Evolutionary conservation across 2,888 invertebrate species (phyloP), one percentile per base, ranked within the genome.

Genomic region (Imbricaverruca yamaguchii): DNA sequence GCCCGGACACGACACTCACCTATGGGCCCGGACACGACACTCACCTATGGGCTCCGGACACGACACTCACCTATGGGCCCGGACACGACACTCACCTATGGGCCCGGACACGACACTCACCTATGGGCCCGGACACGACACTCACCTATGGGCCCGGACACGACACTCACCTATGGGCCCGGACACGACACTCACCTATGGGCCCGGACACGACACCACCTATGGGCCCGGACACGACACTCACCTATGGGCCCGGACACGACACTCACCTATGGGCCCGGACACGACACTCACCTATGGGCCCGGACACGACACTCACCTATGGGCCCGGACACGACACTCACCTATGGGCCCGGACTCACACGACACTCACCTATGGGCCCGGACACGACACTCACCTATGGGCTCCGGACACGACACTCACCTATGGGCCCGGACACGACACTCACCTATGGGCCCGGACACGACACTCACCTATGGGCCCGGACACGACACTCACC

Each of bases 271-370:
- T 87, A 96, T 92, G 69, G 95, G 39, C 39, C 39, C 39, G 39
- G 39, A 39, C 39, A 39, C 39, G 59, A 59, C 83, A 87, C 89
- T 89, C 87, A 94, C 96, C 96, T 87, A 96, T 92, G 69, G 95
- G 39, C 39, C 39, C 39, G 39, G 39, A 39, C 39, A 39, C 39
- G 59, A 59, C 83, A 87, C 89, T 89, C 87, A 94, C 96, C 96
- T 87, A 96, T 92, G 69, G 95, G 39, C 39, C 39, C 39, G 39
- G 39, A 39, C 39, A 39, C 39, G 59, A 59, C 83, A 87, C 89
- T 89, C 87, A 94, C 96, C 96, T 87, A 96, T 92, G 69, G 95
- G n/a, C n/a, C n/a, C n/a, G n/a, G n/a, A n/a, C n/a, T n/a, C n/a
- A n/a, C n/a, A n/a, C n/a, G n/a, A n/a, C n/a, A n/a, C n/a, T n/a